A percentile compares a stretch with the other conserved stretches of the same genome.
Evolutionary conservation across 2,113 vertebrate genomes (phyloP).

Genomic region (Ivindomyrus marchei): DNA sequence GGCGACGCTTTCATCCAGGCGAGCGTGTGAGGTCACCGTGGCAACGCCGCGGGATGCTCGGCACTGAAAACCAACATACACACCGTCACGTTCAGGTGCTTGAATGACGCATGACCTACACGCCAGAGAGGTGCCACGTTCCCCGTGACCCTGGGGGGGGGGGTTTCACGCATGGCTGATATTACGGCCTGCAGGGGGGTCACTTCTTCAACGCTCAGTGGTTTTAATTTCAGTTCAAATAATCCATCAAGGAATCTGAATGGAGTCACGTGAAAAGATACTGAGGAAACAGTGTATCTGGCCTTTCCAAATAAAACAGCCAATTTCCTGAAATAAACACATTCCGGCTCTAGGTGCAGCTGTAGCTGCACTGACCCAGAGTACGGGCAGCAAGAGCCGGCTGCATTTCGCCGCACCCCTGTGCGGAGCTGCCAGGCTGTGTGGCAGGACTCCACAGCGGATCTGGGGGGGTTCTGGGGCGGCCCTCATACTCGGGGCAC

Average conservation of each 20-base stretch:
- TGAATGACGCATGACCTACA: neutral
- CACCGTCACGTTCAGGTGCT: neutral
- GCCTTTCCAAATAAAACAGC: neutral
- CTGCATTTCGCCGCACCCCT: neutral
- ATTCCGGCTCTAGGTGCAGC: neutral
- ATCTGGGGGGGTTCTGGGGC: constrained; percentile 31
- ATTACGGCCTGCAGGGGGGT: neutral
- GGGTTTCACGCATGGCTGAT: neutral
- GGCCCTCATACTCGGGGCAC: constrained; percentile 28
- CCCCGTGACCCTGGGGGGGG: neutral
- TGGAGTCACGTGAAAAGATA: constrained; percentile 15
- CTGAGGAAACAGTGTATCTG: neutral
- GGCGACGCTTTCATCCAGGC: neutral
- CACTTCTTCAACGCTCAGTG: neutral
- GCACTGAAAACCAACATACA: neutral
- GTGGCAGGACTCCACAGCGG: constrained; percentile 34
- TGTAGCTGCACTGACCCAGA: neutral
- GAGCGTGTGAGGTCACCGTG: neutral
- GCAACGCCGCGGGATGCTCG: neutral
- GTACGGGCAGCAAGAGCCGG: neutral
- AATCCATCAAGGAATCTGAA: constrained; percentile 18
- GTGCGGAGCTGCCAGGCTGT: constrained; percentile 6
- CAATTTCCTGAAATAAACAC: neutral
- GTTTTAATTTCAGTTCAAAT: neutral
- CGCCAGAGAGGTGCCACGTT: neutral